Evolutionary conservation across 30 jellyfish, hydroid and myxozoan species (phyloP).

Genomic region (Pseudorhiza aurosa): DNA sequence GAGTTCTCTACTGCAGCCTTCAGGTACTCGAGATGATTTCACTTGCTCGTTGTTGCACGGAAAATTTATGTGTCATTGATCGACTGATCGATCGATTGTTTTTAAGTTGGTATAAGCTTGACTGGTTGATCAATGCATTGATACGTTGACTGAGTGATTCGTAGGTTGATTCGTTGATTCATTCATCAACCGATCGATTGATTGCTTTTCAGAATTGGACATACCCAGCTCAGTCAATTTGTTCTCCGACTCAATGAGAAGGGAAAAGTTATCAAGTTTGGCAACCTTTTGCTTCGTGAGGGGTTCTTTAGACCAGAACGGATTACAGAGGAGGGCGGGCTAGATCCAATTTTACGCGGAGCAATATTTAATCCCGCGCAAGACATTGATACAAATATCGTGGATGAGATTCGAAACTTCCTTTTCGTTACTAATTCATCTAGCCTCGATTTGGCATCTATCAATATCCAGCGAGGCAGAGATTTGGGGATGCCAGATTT

Average conservation of each 20-base stretch:
- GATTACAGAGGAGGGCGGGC: constrained; percentile 53
- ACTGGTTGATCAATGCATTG: too few species aligned
- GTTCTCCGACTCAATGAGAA: constrained; percentile 38
- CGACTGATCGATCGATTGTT: too few species aligned
- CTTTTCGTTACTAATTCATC: constrained; percentile 19
- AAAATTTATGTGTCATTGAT: neutral
- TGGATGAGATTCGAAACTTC: constrained; percentile 60
- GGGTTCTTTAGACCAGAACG: constrained; percentile 50
- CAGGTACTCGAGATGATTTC: too few species aligned
- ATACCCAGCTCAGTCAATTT: constrained; percentile 34
- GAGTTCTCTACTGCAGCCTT: constrained; percentile 87
- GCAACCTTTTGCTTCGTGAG: constrained; percentile 48
- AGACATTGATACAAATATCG: constrained; percentile 34
- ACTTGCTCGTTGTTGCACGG: neutral
- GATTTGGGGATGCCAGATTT: constrained; percentile 56
- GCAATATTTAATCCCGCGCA: constrained; percentile 33
- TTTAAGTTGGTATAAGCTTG: too few species aligned
- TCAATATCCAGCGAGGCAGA: constrained; percentile 66
- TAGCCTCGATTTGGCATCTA: constrained; percentile 53
- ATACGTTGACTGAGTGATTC: too few species aligned
- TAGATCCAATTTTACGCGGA: constrained; percentile 62
- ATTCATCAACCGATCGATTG: too few species aligned
- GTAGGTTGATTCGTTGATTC: too few species aligned
- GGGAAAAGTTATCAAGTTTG: constrained; percentile 9
- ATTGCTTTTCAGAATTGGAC: constrained; percentile 67